Evolutionary conservation across 2,888 invertebrate species (phyloP).

Genomic region (Dimorphilus gyrociliatus): DNA sequence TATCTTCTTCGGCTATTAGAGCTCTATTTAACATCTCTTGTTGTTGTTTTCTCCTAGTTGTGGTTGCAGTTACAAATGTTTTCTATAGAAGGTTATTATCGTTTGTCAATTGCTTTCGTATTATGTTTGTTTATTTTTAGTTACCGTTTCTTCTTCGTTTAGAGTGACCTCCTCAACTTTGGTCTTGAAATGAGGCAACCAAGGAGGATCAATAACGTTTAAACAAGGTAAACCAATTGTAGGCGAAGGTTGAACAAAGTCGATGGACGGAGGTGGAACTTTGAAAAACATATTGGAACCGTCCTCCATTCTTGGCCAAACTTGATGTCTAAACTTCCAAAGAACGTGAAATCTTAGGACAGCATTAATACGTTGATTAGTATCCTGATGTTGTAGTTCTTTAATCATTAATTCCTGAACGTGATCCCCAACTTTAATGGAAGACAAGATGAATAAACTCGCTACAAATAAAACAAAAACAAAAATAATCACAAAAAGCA

Average conservation of each 20-base stretch:
- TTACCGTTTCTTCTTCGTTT: constrained; percentile 67
- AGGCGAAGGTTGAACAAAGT: constrained; percentile 94
- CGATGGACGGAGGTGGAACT: constrained; percentile 91
- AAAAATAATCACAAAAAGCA: not conserved
- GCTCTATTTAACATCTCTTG: constrained; percentile 92
- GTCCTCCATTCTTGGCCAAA: constrained; percentile 99
- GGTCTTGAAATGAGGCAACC: constrained; percentile 93
- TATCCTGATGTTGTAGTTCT: constrained; percentile 66
- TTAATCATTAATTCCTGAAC: constrained; percentile 75
- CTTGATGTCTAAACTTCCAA: constrained; percentile 92
- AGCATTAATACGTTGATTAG: constrained; percentile 62
- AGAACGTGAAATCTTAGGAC: constrained; percentile 65
- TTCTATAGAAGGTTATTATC: constrained; percentile 18
- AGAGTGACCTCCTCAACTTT: constrained; percentile 97
- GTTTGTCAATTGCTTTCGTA: too few species aligned
- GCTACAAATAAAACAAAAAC: constrained; percentile 36
- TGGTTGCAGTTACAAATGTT: constrained; percentile 86
- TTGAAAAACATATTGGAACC: constrained; percentile 87
- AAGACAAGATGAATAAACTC: constrained; percentile 76
- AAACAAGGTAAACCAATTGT: constrained; percentile 71
- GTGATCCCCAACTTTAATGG: constrained; percentile 75
- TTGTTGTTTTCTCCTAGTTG: constrained; percentile 95
- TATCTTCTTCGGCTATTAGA: constrained; percentile 83
- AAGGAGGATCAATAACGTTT: constrained; percentile 92
- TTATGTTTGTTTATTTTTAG: too few species aligned